phyloP scores from a whole-genome alignment of 2,888 invertebrate genomes.

The Plebejus argus region DNA sequence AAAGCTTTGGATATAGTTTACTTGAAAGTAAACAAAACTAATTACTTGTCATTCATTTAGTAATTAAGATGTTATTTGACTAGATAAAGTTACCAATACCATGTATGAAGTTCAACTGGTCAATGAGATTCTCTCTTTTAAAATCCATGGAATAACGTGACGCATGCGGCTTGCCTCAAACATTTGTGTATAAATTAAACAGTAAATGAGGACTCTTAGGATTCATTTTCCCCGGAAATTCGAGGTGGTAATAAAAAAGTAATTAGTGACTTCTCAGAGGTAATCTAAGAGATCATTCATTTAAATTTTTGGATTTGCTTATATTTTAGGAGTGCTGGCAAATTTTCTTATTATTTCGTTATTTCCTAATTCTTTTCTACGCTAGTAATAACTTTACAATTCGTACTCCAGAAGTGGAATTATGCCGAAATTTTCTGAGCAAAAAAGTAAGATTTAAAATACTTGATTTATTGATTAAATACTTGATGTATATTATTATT shows the following conservation, averaged over 20 bases:
- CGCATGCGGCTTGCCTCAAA: conserved; percentile 22
- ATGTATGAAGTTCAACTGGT: background rate
- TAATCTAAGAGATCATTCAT: conserved; percentile 51
- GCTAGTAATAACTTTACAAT: background rate
- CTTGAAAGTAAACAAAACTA: background rate
- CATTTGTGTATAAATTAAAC: conserved; percentile 3
- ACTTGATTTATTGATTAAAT: too few species aligned
- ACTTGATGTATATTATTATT: too few species aligned
- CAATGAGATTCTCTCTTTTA: background rate
- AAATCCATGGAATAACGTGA: background rate
- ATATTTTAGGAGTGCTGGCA: background rate
- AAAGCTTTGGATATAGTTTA: background rate
- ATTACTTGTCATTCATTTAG: background rate
- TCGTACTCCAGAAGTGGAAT: background rate
- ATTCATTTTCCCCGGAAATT: conserved; percentile 23
- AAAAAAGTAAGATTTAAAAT: background rate
- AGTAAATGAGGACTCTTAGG: conserved; percentile 19
- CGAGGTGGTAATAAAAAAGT: conserved; percentile 45
- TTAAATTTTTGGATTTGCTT: conserved; percentile 47
- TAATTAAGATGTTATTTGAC: background rate
- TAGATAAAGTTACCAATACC: background rate
- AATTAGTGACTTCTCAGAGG: conserved; percentile 50
- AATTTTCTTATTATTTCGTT: conserved; percentile 14
- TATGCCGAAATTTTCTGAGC: background rate
- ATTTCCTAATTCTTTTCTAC: background rate